A percentile compares a stretch with the other conserved stretches of the same genome.
phyloP scores from a whole-genome alignment of 2,113 vertebrate genomes.

The Mustelus asterias region DNA sequence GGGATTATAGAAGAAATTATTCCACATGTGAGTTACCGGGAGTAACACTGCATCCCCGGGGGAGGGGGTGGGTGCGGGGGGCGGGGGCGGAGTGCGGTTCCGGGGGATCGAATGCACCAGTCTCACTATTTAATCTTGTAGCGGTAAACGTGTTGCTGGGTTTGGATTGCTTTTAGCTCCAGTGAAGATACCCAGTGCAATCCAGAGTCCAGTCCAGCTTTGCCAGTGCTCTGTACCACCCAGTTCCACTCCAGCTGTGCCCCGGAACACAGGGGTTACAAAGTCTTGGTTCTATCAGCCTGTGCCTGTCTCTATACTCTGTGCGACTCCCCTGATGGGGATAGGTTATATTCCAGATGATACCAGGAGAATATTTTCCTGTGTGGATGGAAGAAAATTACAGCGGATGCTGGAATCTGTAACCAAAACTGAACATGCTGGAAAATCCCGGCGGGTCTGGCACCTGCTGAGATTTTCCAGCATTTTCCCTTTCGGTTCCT shows the following conservation, averaged over 20 bases:
- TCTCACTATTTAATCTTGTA: neutral
- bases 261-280: neutral
- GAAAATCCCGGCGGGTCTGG: too few relatives aligned
- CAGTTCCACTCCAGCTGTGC: neutral
- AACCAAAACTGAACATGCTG: too few relatives aligned
- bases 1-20: too few relatives aligned
- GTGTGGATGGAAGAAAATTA: neutral
- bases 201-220: neutral
- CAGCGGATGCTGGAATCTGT: too few relatives aligned
- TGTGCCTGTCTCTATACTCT: neutral
- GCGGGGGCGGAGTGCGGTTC: too few relatives aligned
- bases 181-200: neutral
- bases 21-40: too few relatives aligned
- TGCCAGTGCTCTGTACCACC: neutral
- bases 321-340: neutral
- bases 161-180: neutral
- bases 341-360: neutral
- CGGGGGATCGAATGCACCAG: neutral
- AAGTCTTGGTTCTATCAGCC: neutral
- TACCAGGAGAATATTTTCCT: neutral
- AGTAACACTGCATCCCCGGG: too few relatives aligned
- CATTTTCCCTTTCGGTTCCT: too few relatives aligned
- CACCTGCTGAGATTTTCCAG: too few relatives aligned
- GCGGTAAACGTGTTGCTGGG: neutral
- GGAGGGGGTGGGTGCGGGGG: too few relatives aligned